Percentiles rank a stretch among this genome's conserved stretches.
These are phyloP conservation scores for Troilus luridus DNA, from an alignment of 2,888 invertebrate species.

Conservation along the genomic window DNA sequence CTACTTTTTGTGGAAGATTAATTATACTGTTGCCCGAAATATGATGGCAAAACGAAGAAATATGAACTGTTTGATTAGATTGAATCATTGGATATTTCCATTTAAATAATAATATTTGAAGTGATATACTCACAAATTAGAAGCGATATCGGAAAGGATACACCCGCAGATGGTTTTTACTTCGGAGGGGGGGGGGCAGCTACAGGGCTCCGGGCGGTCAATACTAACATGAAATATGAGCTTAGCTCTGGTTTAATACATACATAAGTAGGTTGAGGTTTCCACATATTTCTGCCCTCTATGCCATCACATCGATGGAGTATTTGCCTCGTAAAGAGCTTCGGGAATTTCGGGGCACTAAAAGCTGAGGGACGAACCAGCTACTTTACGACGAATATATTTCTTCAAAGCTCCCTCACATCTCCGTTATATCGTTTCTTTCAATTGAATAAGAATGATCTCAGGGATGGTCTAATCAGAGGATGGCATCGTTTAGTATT, in stretches of 20 bases:
- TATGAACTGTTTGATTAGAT: too few species aligned
- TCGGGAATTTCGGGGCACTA: constrained; percentile 28
- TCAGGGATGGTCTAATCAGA: not conserved
- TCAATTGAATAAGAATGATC: not conserved
- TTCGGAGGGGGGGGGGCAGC: not conserved
- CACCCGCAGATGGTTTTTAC: not conserved
- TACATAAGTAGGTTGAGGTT: constrained; percentile 56
- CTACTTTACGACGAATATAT: constrained; percentile 45
- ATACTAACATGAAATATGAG: constrained; percentile 51
- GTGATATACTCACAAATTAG: not conserved
- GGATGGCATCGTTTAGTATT: not conserved
- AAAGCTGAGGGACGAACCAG: not conserved
- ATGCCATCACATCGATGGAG: constrained; percentile 34
- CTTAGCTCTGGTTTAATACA: constrained; percentile 53
- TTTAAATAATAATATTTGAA: not conserved
- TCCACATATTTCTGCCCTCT: constrained; percentile 50
- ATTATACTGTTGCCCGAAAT: too few species aligned
- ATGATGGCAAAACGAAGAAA: too few species aligned
- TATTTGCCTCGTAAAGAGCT: constrained; percentile 46
- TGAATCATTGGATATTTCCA: too few species aligned
- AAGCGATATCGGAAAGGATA: not conserved
- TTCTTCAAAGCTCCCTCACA: not conserved
- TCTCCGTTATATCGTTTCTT: not conserved
- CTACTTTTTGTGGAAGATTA: too few species aligned
- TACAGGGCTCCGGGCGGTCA: not conserved